Base-by-base conservation (phyloP, 2,888 invertebrate species). In the Drosophila birchii region DNA sequence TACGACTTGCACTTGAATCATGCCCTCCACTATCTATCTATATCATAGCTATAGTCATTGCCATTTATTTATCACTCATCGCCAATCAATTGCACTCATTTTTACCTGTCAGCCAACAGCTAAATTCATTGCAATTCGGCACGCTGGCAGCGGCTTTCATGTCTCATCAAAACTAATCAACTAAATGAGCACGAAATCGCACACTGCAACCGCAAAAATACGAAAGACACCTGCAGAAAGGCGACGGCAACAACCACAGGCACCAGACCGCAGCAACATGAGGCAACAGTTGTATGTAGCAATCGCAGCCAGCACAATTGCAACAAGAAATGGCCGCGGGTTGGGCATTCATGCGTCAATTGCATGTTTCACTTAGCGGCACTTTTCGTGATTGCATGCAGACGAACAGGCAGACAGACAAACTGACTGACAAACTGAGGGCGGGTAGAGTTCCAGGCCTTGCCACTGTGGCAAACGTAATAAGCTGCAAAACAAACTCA, bases 161-260 rank as follows among this genome's bases (percentile, higher is more conserved):
- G 90, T 79, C 82, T 82, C 80, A 84, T 89, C 84, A 84, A 77
- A 89, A 86, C 85, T 86, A 88, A 86, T 89, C 87, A 89, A 90
- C 76, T 84, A 89, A 90, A 85, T 83, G 89, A 80, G 86, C 85
- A 88, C 87, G 76, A 80, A 87, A 73, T 73, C 76, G 78, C 83
- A 88, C 86, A 79, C 76, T 62, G 57, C 72, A 82, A 88, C 86
- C 88, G 66, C 88, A 86, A 83, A 66, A 73, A 76, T 44, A 44
- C 56, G 64, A 81, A 70, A 79, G 76, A 76, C 84, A 88, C 80
- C 74, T 78, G 59, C 43, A 38, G 44, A 56, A n/a, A 38, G 47
- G 39, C 44, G 41, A 41, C 49, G 67, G 12, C 36, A 54, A 69
- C 36, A 67, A 62, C 44, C 51, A 63, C 64, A 66, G 41, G 34